Base-by-base conservation (phyloP, 2,113 vertebrate species). In the Rhabdomys dilectus region DNA sequence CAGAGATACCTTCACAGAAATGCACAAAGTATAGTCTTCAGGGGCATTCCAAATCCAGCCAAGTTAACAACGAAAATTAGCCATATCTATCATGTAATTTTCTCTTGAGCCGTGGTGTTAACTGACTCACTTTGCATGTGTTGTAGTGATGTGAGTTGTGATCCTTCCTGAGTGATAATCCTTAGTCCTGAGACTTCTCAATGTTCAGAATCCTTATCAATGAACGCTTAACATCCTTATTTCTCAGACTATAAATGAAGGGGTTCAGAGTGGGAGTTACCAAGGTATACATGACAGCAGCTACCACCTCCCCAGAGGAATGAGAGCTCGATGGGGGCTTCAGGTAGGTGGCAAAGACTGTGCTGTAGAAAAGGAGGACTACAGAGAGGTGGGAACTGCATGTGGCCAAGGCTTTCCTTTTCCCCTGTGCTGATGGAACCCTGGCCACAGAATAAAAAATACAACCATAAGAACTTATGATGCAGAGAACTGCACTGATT, bases 221-320 rank as follows among this genome's bases (percentile, higher is more conserved):
- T 68, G 96, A 96, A 56, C 58, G 77, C 51, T 88, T 93, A 11
- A 97, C 75, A 21, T 93, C 75, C 51, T 66, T 97, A 72, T 97
- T 96, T 84, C 96, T 95, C 53, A 95, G 91, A 86, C 93, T 96
- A 22, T 87, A 93, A 60, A 93, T 95, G 29, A 91, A 95, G 80
- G 91, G 91, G 34, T 95, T 93, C 31, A 95, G 56, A 81, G 96
- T 87, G 21, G 93, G 91, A 76, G 81, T 93, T 24, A 91, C 87
- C 12, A 94, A 42, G 2, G 87, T 72, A 29, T 94, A 94, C 87
- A 91, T 84, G n/a, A 91, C 22, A 72, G 95, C 80, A 62, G 90
- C 90, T 24, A 45, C 39, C 58, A 91, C 51, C 5, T 70, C 89
- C 75, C 73, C 68, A 42, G 53, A n/a, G 34, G 90, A 76, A 26